Conservation (phyloP, 2,113 vertebrate species). For the Tinamus guttatus region DNA sequence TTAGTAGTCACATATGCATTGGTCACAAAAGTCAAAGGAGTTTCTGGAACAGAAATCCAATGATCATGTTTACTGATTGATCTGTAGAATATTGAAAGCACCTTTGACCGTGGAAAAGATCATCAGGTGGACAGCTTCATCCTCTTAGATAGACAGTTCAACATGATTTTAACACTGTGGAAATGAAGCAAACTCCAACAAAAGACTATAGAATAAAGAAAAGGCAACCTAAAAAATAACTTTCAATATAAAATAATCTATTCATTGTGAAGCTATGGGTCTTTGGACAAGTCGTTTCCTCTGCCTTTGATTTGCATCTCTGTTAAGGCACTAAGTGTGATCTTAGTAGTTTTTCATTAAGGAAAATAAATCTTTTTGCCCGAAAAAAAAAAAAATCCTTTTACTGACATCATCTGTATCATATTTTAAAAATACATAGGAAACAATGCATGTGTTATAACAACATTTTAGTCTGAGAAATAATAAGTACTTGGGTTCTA, state of each 20-base stretch:
- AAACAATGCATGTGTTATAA: background rate
- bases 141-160: background rate
- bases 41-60: conserved; percentile 6
- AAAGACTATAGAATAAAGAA: background rate
- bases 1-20: background rate
- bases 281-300: background rate
- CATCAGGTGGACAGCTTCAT: background rate
- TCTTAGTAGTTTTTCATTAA: background rate
- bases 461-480: background rate
- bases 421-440: background rate
- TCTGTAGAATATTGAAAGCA: background rate
- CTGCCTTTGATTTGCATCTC: background rate
- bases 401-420: background rate
- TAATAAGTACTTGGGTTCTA: background rate
- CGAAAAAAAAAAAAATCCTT: background rate
- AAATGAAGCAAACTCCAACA: background rate
- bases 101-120: background rate
- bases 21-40: background rate
- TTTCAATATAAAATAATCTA: background rate
- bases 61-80: conserved; percentile 23
- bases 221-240: background rate
- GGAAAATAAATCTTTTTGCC: background rate
- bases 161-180: background rate
- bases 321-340: background rate
- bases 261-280: background rate